Evolutionary conservation across 2,113 vertebrate species (phyloP), one percentile per base, ranked within the genome.

Genomic region (Seriola aureovittata): DNA sequence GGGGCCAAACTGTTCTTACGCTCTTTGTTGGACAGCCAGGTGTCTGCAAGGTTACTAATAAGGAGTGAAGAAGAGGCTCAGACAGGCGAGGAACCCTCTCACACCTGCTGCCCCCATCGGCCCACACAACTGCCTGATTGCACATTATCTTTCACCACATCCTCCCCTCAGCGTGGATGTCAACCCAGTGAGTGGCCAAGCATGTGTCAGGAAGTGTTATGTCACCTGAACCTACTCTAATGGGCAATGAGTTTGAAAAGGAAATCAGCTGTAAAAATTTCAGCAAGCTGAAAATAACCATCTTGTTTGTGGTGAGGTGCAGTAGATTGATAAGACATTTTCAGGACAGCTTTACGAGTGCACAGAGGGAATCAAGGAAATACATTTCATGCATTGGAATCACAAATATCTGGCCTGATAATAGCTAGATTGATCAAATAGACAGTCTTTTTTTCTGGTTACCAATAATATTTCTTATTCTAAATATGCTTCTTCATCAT

Each of bases 21-120:
- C 78, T 82, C 50, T 73, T 46, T 12, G 38, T 63, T 72, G 60
- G 73, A 81, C 63, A 67, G 65, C 85, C 86, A 89, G 90, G 85
- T 89, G 88, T 86, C 64, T 90, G 67, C 58, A 34, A 58, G 50
- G 78, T 83, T 42, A 63, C 80, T 92, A 93, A 94, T 87, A 82
- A 89, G 50, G 81, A 85, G 38, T 84, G 92, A 93, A 64, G 75
- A 14, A 87, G 80, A 79, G 75, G 69, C 55, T 60, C n/a, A 70
- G 86, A 76, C 86, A 88, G 71, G 84, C 84, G 62, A 87, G 67
- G 55, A 77, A 78, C 82, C 74, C 71, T 58, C 63, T 84, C 80
- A 89, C 92, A 94, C 91, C 92, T 94, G 93, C 86, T 92, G 79
- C 82, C 68, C 78, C 23, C 63, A 36, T 13, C 50, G 9, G 58